These are phyloP conservation scores for Pogonophryne albipinna DNA, from an alignment of 2,797 vertebrate species.

Conservation along the genomic window DNA sequence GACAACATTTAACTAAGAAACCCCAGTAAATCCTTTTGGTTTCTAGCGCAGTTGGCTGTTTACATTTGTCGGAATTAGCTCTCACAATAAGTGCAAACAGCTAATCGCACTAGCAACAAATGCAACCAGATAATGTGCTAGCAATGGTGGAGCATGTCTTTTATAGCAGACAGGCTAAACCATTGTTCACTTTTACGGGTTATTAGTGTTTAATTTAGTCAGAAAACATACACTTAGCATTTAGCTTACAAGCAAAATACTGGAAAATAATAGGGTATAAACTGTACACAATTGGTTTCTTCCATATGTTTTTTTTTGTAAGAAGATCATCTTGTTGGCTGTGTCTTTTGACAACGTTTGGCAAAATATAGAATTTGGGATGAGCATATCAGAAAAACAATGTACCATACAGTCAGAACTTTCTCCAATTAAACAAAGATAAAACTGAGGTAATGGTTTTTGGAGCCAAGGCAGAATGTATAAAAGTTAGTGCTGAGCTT, in stretches of 20 bases:
- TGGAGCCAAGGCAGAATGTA: too few species aligned
- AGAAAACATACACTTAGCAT: not conserved
- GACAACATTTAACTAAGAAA: too few species aligned
- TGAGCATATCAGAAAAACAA: not conserved
- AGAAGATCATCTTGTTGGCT: not conserved
- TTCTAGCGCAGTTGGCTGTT: not conserved
- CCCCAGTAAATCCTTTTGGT: too few species aligned
- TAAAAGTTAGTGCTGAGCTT: too few species aligned
- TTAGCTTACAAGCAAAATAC: not conserved
- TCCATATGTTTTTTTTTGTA: not conserved
- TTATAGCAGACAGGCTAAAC: not conserved
- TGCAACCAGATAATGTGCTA: not conserved
- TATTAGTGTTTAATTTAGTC: not conserved
- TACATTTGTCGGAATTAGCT: not conserved
- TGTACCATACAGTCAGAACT: too few species aligned
- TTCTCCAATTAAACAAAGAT: too few species aligned
- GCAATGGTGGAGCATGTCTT: not conserved
- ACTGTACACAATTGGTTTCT: not conserved
- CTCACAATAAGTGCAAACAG: not conserved
- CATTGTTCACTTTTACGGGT: not conserved
- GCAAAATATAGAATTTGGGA: not conserved
- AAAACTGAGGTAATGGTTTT: too few species aligned
- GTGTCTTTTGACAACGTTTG: not conserved
- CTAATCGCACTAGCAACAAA: not conserved
- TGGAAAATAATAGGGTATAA: not conserved